Conservation (phyloP, 2,113 vertebrate species). For the Sinocyclocheilus grahami region DNA sequence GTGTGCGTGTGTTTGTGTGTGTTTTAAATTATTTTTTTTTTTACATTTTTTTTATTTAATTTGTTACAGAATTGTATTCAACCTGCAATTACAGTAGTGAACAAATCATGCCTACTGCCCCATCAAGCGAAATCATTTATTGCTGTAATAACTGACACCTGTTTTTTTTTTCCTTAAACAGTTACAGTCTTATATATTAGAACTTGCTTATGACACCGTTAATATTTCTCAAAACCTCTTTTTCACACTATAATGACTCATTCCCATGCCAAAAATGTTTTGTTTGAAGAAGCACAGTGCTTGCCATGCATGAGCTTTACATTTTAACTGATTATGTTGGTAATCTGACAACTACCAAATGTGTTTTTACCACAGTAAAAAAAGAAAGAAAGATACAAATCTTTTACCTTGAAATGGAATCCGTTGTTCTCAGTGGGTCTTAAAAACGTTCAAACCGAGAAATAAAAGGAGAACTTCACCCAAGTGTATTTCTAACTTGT, state of each 20-base stretch:
- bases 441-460: neutral
- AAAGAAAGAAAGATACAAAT: neutral
- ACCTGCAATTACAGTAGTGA: neutral
- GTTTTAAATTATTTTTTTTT: no score
- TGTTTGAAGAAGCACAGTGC: neutral
- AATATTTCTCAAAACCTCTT: neutral
- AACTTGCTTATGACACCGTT: neutral
- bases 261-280: neutral
- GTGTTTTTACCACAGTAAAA: neutral
- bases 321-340: neutral
- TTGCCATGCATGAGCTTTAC: neutral
- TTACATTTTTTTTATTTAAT: neutral
- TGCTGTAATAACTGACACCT: neutral
- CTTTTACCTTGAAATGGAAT: conserved; percentile 21
- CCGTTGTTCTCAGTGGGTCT: neutral
- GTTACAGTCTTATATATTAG: neutral
- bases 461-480: conserved; percentile 41
- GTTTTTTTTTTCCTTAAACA: neutral
- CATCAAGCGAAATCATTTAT: neutral
- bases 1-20: no score
- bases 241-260: neutral
- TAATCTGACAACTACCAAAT: neutral
- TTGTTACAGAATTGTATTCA: neutral
- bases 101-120: neutral
- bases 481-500: neutral